Conservation (phyloP, 1,140 invertebrate species). For the Trichogramma pretiosum region DNA sequence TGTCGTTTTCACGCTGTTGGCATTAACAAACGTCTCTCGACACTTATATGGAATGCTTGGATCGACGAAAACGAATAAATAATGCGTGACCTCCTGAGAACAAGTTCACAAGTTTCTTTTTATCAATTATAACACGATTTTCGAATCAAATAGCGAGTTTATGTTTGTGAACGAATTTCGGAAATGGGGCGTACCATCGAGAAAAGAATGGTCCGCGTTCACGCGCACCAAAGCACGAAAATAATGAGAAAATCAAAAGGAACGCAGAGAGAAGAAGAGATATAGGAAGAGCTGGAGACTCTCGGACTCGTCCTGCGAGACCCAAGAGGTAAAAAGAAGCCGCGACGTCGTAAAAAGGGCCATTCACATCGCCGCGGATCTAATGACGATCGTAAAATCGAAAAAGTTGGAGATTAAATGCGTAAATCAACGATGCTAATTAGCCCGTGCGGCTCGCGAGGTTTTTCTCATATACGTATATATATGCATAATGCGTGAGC, state of each 20-base stretch:
- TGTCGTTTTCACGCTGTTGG: no score
- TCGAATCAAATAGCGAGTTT: no score
- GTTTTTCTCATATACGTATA: slow-evolving; percentile 7
- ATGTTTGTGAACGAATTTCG: slow-evolving; percentile 9
- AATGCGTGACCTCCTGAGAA: no score
- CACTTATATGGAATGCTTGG: no score
- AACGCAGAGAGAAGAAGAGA: background rate
- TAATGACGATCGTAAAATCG: slow-evolving; percentile 29
- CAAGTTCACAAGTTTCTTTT: no score
- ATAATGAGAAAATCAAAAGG: background rate
- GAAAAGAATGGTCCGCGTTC: no score
- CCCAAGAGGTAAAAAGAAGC: no score
- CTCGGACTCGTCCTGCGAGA: background rate
- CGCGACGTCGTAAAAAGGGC: slow-evolving; percentile 26
- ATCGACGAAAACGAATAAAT: no score
- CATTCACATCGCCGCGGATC: slow-evolving; percentile 25
- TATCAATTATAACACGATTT: no score
- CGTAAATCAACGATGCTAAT: slow-evolving; percentile 32
- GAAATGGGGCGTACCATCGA: slow-evolving; percentile 12
- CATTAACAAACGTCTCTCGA: no score
- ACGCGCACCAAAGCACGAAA: background rate
- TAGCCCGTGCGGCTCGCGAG: slow-evolving; percentile 21
- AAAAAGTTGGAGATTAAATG: slow-evolving; percentile 32
- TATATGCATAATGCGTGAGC: background rate
- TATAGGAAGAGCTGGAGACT: background rate